Conservation (phyloP, 1,140 invertebrate genomes). For the Brachionus calyciflorus region DNA sequence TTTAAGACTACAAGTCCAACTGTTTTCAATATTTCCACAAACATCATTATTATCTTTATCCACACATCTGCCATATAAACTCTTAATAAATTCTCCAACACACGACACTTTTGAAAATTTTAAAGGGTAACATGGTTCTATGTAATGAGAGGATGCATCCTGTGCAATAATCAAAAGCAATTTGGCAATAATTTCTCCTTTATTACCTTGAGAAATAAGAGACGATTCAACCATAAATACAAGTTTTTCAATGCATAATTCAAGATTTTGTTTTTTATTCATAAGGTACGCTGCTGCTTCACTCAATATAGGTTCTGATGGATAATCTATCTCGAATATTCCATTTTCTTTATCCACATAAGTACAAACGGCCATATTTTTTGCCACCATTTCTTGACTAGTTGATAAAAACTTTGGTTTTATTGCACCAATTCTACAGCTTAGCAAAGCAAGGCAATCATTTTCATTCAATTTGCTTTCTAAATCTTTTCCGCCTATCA, state of each 20-base stretch:
- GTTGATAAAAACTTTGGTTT: background rate
- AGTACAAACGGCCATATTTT: background rate
- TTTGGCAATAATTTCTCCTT: constrained; percentile 12
- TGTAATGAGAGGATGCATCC: background rate
- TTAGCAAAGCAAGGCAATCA: background rate
- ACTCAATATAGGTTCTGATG: constrained; percentile 9
- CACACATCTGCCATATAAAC: constrained; percentile 1
- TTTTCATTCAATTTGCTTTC: background rate
- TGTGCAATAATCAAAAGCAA: background rate
- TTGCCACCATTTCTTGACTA: background rate
- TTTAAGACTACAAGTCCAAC: background rate
- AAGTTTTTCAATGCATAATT: background rate
- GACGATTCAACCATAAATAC: background rate
- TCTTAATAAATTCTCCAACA: constrained; percentile 3
- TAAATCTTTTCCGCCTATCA: background rate
- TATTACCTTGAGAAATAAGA: background rate
- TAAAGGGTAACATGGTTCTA: background rate
- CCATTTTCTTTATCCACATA: no score
- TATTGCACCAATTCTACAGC: background rate
- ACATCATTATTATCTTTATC: no score
- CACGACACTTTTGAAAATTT: background rate
- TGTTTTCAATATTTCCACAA: background rate
- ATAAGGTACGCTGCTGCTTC: background rate
- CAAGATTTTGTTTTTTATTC: background rate
- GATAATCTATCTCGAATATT: constrained; percentile 12